These are phyloP conservation scores for Leptinotarsa undecemlineata DNA, from an alignment of 1,140 invertebrate species.

Conservation along the genomic window DNA sequence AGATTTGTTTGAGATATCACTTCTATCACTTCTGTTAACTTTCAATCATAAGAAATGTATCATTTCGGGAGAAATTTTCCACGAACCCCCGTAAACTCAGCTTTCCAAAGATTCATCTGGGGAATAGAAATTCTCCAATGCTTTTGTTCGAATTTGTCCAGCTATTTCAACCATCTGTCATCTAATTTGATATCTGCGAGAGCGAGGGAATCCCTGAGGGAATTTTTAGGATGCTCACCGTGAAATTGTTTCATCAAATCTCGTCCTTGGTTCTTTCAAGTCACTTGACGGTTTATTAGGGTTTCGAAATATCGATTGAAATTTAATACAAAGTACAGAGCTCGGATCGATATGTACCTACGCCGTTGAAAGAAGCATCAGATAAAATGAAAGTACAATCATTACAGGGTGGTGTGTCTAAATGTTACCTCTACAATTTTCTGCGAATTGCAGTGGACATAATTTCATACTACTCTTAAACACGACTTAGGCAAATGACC, in stretches of 20 bases:
- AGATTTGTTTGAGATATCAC: no score
- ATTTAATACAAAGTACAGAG: constrained; percentile 21
- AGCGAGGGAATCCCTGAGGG: constrained; percentile 13
- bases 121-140: constrained; percentile 17
- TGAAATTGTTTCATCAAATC: constrained; percentile 34
- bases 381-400: no score
- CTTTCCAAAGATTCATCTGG: not conserved
- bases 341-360: constrained; percentile 23
- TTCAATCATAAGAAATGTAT: no score
- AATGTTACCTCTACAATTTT: no score
- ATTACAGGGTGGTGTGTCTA: no score
- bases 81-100: not conserved
- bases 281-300: constrained; percentile 28
- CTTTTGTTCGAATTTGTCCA: constrained; percentile 24
- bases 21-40: no score
- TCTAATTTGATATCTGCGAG: constrained; percentile 38
- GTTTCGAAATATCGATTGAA: constrained; percentile 31
- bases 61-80: no score
- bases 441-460: no score
- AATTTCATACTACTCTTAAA: no score
- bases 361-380: no score
- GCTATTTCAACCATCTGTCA: constrained; percentile 42
- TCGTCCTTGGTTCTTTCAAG: constrained; percentile 28
- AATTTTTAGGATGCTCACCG: constrained; percentile 24
- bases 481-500: no score